These are phyloP conservation scores for Machaerirhynchus nigripectus DNA, from an alignment of 2,113 vertebrate species.

Conservation along the genomic window DNA sequence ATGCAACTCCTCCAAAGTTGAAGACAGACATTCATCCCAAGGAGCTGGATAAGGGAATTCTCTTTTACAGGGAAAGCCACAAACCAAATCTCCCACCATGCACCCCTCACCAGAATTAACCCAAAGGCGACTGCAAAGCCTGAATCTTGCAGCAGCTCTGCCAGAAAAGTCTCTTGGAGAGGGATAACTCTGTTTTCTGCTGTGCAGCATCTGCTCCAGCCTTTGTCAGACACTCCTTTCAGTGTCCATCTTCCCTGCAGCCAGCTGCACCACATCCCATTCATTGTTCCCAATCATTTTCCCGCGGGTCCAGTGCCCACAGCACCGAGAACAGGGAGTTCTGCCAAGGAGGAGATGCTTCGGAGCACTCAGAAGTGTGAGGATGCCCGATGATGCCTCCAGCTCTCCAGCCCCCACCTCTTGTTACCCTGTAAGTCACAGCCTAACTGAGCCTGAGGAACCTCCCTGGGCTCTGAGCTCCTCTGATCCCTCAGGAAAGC, in stretches of 20 bases:
- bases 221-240: not conserved
- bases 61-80: not conserved
- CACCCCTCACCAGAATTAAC: not conserved
- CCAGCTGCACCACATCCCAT: not conserved
- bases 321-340: not conserved
- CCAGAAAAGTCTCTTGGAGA: not conserved
- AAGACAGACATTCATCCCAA: not conserved
- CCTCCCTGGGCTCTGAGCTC: not conserved
- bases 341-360: not conserved
- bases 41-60: not conserved
- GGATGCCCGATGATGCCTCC: not conserved
- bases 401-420: not conserved
- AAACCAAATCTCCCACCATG: not conserved
- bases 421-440: not conserved
- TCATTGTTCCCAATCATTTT: not conserved
- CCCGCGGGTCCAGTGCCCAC: not conserved
- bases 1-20: not conserved
- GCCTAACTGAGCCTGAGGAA: not conserved
- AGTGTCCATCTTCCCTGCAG: not conserved
- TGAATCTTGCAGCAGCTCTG: not conserved
- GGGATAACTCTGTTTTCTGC: not conserved
- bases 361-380: not conserved
- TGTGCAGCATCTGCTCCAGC: not conserved
- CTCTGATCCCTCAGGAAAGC: not conserved
- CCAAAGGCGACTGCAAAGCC: not conserved